These are phyloP conservation scores for Lasiurus borealis DNA, from an alignment of 2,113 vertebrate genomes.

Conservation along the genomic window DNA sequence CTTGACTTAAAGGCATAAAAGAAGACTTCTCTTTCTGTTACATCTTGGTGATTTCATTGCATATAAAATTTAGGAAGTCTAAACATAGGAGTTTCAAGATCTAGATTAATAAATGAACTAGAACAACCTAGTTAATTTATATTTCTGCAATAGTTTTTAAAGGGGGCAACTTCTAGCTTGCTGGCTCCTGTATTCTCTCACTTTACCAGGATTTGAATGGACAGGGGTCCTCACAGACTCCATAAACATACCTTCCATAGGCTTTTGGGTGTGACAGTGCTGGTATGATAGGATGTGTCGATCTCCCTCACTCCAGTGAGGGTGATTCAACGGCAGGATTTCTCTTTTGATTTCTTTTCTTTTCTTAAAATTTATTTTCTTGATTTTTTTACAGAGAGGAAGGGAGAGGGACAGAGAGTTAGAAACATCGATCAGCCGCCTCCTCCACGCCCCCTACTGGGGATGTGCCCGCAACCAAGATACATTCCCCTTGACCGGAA, in stretches of 20 bases:
- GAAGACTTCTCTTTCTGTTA: constrained; percentile 6
- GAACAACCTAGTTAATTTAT: neutral
- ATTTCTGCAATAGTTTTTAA: neutral
- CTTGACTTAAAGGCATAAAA: neutral
- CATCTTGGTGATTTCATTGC: neutral
- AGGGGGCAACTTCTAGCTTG: neutral
- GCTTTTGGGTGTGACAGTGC: neutral
- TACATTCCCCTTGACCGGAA: no score
- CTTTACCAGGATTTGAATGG: neutral
- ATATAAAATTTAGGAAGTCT: neutral
- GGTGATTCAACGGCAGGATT: neutral
- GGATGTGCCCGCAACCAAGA: no score
- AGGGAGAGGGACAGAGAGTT: no score
- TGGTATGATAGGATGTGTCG: no score
- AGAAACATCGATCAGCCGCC: no score
- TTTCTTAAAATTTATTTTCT: no score
- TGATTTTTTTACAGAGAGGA: no score
- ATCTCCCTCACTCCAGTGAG: neutral
- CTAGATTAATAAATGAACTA: neutral
- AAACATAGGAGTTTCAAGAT: neutral
- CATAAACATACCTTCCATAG: neutral
- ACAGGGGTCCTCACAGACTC: accelerated
- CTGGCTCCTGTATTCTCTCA: neutral
- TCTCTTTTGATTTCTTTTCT: neutral
- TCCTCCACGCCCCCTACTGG: no score